Evolutionary conservation across 2,113 vertebrate species (phyloP).

Genomic region (Mirza zaza): DNA sequence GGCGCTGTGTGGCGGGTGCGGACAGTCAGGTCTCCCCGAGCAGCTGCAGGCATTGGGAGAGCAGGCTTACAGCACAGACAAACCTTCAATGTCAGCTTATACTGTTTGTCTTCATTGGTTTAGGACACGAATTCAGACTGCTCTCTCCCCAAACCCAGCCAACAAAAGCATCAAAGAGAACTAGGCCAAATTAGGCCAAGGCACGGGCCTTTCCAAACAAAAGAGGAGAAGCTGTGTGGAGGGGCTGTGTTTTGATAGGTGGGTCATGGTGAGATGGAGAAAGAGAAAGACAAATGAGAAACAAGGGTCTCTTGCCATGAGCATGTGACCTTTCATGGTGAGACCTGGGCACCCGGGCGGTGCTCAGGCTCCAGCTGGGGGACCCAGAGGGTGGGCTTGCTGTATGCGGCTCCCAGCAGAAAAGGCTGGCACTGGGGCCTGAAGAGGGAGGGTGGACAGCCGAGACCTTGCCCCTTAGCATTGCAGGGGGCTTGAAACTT

Average conservation of each 20-base stretch:
- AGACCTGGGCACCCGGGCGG: neutral
- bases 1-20: neutral
- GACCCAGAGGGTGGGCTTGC: neutral
- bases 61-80: neutral
- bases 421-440: neutral
- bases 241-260: neutral
- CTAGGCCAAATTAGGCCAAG: neutral
- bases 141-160: neutral
- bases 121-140: neutral
- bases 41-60: neutral
- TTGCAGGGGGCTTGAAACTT: neutral
- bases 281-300: neutral
- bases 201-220: neutral
- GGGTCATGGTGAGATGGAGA: neutral
- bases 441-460: neutral
- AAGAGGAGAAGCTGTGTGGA: neutral
- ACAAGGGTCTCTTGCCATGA: neutral
- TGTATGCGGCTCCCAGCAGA: neutral
- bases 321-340: neutral
- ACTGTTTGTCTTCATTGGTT: neutral
- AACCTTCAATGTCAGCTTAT: accelerated
- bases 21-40: neutral
- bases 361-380: neutral
- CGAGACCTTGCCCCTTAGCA: neutral
- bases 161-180: neutral